Percentiles rank a stretch among this genome's conserved stretches.
These are phyloP conservation scores for Stenchaetothrips biformis DNA, from an alignment of 2,888 invertebrate genomes.

Conservation along the genomic window DNA sequence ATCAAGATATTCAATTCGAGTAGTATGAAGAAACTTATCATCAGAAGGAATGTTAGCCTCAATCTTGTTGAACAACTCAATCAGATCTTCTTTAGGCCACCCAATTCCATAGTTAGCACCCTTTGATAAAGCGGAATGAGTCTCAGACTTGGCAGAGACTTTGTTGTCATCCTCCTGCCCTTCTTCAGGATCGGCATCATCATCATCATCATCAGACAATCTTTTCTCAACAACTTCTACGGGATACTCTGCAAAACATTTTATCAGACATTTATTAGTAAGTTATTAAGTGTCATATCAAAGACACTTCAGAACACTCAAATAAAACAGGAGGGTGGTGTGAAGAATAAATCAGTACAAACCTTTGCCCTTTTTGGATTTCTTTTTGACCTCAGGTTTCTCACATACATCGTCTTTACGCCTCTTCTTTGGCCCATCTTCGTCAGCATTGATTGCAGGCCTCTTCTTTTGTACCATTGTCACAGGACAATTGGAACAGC, in stretches of 20 bases:
- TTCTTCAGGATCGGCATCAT: neutral
- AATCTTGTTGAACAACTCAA: constrained; percentile 47
- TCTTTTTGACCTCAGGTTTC: neutral
- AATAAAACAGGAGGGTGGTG: neutral
- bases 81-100: constrained; percentile 47
- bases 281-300: neutral
- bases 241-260: neutral
- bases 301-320: neutral
- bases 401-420: neutral
- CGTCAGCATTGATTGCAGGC: neutral
- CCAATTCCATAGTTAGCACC: constrained; percentile 31
- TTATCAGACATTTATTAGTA: neutral
- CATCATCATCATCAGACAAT: neutral
- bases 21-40: constrained; percentile 47
- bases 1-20: constrained; percentile 47
- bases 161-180: neutral
- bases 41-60: constrained; percentile 46
- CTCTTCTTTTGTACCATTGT: neutral
- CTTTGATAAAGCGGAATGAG: neutral
- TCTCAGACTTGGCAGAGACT: neutral
- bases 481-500: neutral
- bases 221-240: neutral
- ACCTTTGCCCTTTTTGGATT: neutral
- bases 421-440: neutral
- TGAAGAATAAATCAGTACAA: neutral